Base-by-base conservation (phyloP, 1,140 invertebrate genomes). In the Geopemphigus sp. region DNA sequence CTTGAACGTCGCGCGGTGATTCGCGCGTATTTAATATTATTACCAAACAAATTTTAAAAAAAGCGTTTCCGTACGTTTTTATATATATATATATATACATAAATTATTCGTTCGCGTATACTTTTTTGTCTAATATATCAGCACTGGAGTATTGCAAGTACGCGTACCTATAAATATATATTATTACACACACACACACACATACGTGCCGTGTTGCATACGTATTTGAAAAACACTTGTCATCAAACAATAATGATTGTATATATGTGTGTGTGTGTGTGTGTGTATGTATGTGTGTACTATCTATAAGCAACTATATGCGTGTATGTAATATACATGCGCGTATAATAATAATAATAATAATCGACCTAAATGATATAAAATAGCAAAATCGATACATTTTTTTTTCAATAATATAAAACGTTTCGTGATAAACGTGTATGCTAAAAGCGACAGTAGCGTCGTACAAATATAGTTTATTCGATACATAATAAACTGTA, bases 171-270 rank as follows among this genome's bases (percentile, higher is more conserved):
- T 26, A 59, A 11, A 22, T 19, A 59, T 29, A 29, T 10, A 29
- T 61, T 61, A 61, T 29, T 5, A 26, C 26, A 29, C 5, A 10
- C 8, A 11, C n/a, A 17, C 15, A 61, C 1, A 1, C 19, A 8
- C 1, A 32, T 32, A 63, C 8, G 57, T 39, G 32, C 8, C n/a
- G n/a, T 64, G n/a, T 61, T 61, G n/a, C 29, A 32, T 32, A 19
- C 3, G 19, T 39, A 19, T 66, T 66, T 19, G 29, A 66, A 66
- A 66, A 66, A 66, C 63, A 66, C 63, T 66, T 66, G 63, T 66
- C 63, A 39, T 66, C 12, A 32, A 19, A 63, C 17, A 63, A 5
- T 50, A 50, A 50, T 17, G 26, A 32, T 63, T 11, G n/a, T 66
- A 66, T 32, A n/a, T n/a, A 11, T 14, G n/a, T 12, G 15, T 5